These are phyloP conservation scores for Stenopsyche tienmushanensis DNA, from an alignment of 1,140 invertebrate genomes.

Conservation along the genomic window DNA sequence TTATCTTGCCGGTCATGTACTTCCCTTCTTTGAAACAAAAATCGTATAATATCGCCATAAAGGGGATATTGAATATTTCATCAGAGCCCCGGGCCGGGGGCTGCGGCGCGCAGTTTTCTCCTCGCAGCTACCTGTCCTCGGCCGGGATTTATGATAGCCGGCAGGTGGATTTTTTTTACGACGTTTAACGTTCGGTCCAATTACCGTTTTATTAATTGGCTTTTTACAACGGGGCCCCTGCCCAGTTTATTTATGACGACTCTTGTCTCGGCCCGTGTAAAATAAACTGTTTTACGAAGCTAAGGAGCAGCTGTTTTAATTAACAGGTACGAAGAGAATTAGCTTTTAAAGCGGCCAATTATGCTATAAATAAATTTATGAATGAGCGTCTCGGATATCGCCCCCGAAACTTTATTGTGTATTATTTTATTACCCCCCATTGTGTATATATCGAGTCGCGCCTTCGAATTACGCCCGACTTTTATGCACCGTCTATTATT, in stretches of 20 bases:
- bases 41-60: conserved; percentile 37
- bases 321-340: conserved; percentile 14
- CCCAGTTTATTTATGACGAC: neutral
- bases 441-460: neutral
- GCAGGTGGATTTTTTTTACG: conserved; percentile 34
- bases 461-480: too few relatives aligned
- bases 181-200: conserved; percentile 32
- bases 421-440: conserved; percentile 10
- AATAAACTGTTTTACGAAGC: conserved; percentile 8
- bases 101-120: conserved; percentile 10
- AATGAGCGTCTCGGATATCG: neutral
- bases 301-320: conserved; percentile 13
- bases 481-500: neutral
- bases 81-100: conserved; percentile 9
- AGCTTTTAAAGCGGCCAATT: conserved; percentile 18
- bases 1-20: conserved; percentile 30
- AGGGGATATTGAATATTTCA: conserved; percentile 38
- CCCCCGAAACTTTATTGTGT: neutral
- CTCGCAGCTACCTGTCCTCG: conserved; percentile 26
- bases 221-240: conserved; percentile 11
- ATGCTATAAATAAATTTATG: conserved; percentile 17
- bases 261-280: neutral
- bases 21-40: conserved; percentile 19
- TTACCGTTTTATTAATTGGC: conserved; percentile 38
- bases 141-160: conserved; percentile 31